Conservation (phyloP, 2,888 invertebrate genomes). For the Hyles lineata region DNA sequence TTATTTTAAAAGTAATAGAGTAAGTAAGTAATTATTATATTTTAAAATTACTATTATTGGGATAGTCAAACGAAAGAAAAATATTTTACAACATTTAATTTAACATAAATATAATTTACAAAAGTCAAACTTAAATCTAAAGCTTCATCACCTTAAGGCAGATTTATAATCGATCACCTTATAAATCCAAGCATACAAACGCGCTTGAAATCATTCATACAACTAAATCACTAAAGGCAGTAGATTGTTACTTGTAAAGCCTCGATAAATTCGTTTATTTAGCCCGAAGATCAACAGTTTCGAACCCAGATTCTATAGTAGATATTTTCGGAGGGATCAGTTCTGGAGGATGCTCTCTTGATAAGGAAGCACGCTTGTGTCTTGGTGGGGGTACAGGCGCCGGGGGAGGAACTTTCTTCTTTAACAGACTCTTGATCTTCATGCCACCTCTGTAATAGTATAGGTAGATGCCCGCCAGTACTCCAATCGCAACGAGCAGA, state of each 20-base stretch:
- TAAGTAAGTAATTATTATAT: too few relatives aligned
- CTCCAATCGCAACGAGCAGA: conserved; percentile 87
- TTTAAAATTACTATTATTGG: background rate
- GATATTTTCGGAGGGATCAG: conserved; percentile 67
- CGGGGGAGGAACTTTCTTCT: conserved; percentile 67
- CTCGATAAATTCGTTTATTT: conserved; percentile 53
- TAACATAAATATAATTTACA: conserved; percentile 75
- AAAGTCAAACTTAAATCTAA: conserved; percentile 50
- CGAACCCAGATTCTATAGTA: conserved; percentile 75
- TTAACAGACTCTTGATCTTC: conserved; percentile 87
- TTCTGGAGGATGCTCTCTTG: conserved; percentile 72
- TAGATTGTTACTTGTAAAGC: conserved; percentile 32
- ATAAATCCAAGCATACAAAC: conserved; percentile 35
- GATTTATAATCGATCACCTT: conserved; percentile 27
- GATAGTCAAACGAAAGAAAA: conserved; percentile 15
- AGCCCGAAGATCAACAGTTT: conserved; percentile 76
- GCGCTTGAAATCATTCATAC: conserved; percentile 38
- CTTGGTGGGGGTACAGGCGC: conserved; percentile 78
- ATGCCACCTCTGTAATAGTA: conserved; percentile 91
- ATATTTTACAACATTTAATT: conserved; percentile 62
- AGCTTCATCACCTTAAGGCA: conserved; percentile 43
- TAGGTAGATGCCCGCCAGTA: conserved; percentile 88
- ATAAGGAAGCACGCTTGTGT: conserved; percentile 71
- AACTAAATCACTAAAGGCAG: conserved; percentile 55
- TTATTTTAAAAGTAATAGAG: too few relatives aligned